Base-by-base conservation (phyloP, 1,140 invertebrate species). In the Drosophila sp. region DNA sequence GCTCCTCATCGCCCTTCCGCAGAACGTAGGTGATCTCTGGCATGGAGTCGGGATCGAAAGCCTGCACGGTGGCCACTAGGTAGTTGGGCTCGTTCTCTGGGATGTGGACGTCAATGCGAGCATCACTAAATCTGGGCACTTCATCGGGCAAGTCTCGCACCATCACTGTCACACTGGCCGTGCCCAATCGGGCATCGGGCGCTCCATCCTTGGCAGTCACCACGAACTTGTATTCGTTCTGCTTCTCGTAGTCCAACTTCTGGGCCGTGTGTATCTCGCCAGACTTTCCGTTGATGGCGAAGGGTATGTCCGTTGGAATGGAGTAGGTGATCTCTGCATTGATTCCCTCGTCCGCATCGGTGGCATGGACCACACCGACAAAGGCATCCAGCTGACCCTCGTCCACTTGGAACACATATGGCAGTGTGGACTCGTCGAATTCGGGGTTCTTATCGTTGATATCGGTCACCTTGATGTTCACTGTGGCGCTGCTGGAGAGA, bases 401-500 rank as follows among this genome's bases (percentile, higher is more conserved):
- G 85, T 96, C 95, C 0, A 98, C 96, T 7, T 94, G 92, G 91
- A 98, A 98, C 25, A 94, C 93, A 80, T 98, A 98, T 0, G 96
- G 96, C 44, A 95, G 77, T 3, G 92, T 92, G 8, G 93, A 93
- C 30, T 95, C 94, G 4, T 96, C 94, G 87, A 98, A 98, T 76
- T 96, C 95, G 0, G 96, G 96, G 92, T 96, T 97, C 72, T 97
- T 97, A 79, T 98, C 97, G 82, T 98, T 98, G 40, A 97, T 97
- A 84, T 98, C 97, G 0, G 96, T 97, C 0, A 98, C 96, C 87
- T 95, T 96, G 23, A 98, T 96, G 81, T 97, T 97, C 0, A 98
- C 95, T 1, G 95, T 97, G 0, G 96, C 95, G 1, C 96, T 97
- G 70, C 95, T 96, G 0, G 95, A 95, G 30, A 98, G 92, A 40